These are phyloP conservation scores for Leptodirus hochenwartii DNA, from an alignment of 2,888 invertebrate genomes.

Conservation along the genomic window DNA sequence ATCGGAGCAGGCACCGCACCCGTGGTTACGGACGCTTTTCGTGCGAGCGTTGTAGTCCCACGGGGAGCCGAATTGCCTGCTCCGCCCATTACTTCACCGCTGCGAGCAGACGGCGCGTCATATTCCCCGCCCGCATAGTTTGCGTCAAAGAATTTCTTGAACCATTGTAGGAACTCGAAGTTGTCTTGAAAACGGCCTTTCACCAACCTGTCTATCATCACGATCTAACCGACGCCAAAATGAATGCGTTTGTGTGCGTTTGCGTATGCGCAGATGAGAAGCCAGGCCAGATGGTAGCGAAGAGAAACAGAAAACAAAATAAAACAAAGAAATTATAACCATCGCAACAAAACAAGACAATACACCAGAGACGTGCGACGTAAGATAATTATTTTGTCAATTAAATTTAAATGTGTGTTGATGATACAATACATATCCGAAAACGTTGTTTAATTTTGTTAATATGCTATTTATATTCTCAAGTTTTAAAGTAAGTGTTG, in stretches of 20 bases:
- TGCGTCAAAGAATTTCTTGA: slow-evolving; percentile 99
- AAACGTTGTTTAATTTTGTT: too few species aligned
- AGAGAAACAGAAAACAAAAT: slow-evolving; percentile 11
- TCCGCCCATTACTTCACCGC: slow-evolving; percentile 70
- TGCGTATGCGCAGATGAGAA: too few species aligned
- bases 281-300: slow-evolving; percentile 17
- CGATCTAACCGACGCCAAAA: too few species aligned
- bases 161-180: slow-evolving; percentile 99
- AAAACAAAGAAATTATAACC: too few species aligned
- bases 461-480: too few species aligned
- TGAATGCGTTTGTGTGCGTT: too few species aligned
- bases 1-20: slow-evolving; percentile 30
- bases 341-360: too few species aligned
- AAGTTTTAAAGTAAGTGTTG: too few species aligned
- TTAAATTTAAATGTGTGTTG: too few species aligned
- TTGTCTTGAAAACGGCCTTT: slow-evolving; percentile 99
- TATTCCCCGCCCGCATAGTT: slow-evolving; percentile 93
- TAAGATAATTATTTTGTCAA: too few species aligned
- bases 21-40: slow-evolving; percentile 22
- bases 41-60: slow-evolving; percentile 28
- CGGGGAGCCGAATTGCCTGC: slow-evolving; percentile 44
- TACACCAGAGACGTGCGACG: too few species aligned
- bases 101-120: slow-evolving; percentile 73
- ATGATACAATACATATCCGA: too few species aligned
- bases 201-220: slow-evolving; percentile 86